Base-by-base conservation (phyloP, 2,797 vertebrate genomes). In the Glyptemys insculpta region DNA sequence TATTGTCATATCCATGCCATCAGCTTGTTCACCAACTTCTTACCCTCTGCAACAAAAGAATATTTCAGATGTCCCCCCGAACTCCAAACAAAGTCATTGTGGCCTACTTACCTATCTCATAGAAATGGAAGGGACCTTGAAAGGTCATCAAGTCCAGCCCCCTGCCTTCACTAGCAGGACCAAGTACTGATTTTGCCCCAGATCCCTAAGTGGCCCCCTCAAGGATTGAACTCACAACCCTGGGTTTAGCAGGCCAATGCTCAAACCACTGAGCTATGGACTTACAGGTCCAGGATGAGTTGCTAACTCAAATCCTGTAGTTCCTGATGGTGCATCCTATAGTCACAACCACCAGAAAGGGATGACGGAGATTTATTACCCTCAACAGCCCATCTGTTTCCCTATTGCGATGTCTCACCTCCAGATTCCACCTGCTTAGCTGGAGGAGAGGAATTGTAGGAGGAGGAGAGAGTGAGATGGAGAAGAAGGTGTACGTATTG, bases 371-470 rank as follows among this genome's bases (percentile, higher is more conserved):
- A 4, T 1, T 23, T 0, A 5, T 29, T 4, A 44, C 23, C 53
- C 50, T 53, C 81, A 25, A 9, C 9, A 0, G 37, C 31, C 0
- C 23, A 31, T 4, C 15, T 50, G n/a, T 21, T 81, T 85, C 2
- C 6, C 2, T 23, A 59, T 1, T 1, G 1, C 2, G 1, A 16
- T 53, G 34, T 15, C 4, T 0, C 5, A 6, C 12, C 3, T 4
- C 0, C 2, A 1, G 44, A 21, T 44, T 57, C 47, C 34, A 0
- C 41, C 41, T 47, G 74, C 53, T 59, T 2, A 0, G 0, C 0
- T 41, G 25, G 41, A 68, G 54, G 31, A 4, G 1, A 8, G 12
- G 49, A 37, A 53, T 29, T 2, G 7, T 10, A 21, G 5, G 1
- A 54, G 4, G 76, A 41, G 89, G 37, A 47, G 18, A 52, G n/a